Base-by-base conservation (phyloP, 35 echinoderm and acorn worm species). In the Anneissia japonica region DNA sequence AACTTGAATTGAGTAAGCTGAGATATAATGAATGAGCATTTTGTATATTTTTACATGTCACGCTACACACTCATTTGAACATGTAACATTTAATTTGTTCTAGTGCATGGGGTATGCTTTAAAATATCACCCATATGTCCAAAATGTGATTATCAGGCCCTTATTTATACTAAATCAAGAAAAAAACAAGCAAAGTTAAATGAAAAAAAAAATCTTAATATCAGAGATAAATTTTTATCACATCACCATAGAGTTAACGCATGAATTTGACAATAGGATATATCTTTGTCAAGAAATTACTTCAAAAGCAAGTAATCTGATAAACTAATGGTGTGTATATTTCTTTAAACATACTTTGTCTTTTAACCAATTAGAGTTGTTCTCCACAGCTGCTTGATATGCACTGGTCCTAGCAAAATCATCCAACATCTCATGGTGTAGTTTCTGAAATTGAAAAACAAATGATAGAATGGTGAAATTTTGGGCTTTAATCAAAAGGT, bases 381-480 rank as follows among this genome's bases (percentile, higher is more conserved):
- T 83, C 36, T 73, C 72, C 17, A 93, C 86, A 30, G 87, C 87
- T 81, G 35, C 43, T 40, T 38, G 46, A 39, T 93, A 93, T 0
- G 92, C 83, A 29, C 82, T 79, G 35, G 83, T 93, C 72, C 92
- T 85, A 79, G 77, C 82, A 32, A 81, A 36, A 83, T 93, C 92
- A 5, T 73, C 37, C 14, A 93, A 31, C 92, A 93, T 93, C 56
- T 93, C 92, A 64, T 81, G 83, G 75, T 93, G 92, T 28, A 93
- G 41, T 80, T 85, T 93, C 92, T 93, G 74, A 34, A 85, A 80
- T 55, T 26, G 31, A 34, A 80, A 74, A 78, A 6, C 32, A 77
- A 29, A 16, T 37, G 3, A 17, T 75, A 19, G 0, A 76, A 14
- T 28, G 0, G 23, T 13, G 4, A 32, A 35, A 28, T 73, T 17